These are phyloP conservation scores for Columbina picui DNA, from an alignment of 2,113 vertebrate species.

Conservation along the genomic window DNA sequence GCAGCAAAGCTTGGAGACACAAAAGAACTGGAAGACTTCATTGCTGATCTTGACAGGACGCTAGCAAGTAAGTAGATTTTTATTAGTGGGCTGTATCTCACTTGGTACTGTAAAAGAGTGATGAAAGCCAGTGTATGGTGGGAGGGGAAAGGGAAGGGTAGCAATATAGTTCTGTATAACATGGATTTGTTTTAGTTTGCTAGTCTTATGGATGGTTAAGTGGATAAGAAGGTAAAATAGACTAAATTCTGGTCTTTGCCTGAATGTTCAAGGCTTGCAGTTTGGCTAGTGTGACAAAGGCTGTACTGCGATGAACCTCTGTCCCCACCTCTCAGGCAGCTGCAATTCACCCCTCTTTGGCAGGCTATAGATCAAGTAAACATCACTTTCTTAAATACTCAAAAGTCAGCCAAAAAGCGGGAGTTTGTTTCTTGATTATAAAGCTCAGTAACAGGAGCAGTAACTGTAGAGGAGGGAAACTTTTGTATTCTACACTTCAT, in stretches of 20 bases:
- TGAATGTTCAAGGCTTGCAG: background rate
- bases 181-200: background rate
- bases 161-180: background rate
- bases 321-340: background rate
- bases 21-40: constrained; percentile 97
- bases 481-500: background rate
- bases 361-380: background rate
- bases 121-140: background rate
- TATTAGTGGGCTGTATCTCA: background rate
- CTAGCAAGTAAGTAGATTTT: constrained; percentile 89
- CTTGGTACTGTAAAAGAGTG: background rate
- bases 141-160: background rate
- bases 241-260: background rate
- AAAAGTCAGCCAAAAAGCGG: background rate
- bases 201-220: background rate
- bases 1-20: constrained; percentile 97
- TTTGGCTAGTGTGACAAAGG: background rate
- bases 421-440: background rate
- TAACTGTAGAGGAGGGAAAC: background rate
- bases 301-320: background rate
- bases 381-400: background rate
- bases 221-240: background rate
- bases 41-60: constrained; percentile 94
- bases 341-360: background rate
- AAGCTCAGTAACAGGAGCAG: background rate